A percentile compares a stretch with the other conserved stretches of the same genome.
Evolutionary conservation across 2,113 vertebrate species (phyloP).

Genomic region (Amphiprion percula): DNA sequence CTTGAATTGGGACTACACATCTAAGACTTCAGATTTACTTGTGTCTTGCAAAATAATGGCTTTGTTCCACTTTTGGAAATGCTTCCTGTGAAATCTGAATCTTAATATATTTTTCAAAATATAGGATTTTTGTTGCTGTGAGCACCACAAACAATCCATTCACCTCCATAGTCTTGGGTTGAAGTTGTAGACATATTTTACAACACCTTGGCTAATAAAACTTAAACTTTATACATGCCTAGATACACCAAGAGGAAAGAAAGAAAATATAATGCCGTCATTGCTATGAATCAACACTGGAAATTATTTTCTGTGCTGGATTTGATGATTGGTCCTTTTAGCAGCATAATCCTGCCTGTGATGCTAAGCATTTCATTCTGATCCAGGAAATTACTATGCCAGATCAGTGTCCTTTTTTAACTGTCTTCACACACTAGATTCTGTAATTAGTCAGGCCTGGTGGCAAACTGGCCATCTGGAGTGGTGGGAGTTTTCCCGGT

Average conservation of each 20-base stretch:
- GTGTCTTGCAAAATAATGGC: too few relatives aligned
- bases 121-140: too few relatives aligned
- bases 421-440: conserved; percentile 34
- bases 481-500: conserved; percentile 58
- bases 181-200: too few relatives aligned
- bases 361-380: conserved; percentile 22
- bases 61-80: not conserved
- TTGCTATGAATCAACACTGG: not conserved
- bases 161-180: not conserved
- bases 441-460: conserved; percentile 60
- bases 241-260: not conserved
- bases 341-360: conserved; percentile 4
- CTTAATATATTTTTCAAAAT: not conserved
- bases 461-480: conserved; percentile 68
- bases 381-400: conserved; percentile 21
- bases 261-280: not conserved
- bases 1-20: too few relatives aligned
- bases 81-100: not conserved
- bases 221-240: not conserved
- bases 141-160: not conserved
- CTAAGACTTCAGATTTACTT: too few relatives aligned
- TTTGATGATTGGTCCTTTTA: conserved; percentile 16
- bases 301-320: not conserved
- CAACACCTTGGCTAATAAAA: not conserved
- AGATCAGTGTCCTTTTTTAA: conserved; percentile 39